Conservation (phyloP, 2,113 vertebrate genomes). For the Brevimyrus niger region DNA sequence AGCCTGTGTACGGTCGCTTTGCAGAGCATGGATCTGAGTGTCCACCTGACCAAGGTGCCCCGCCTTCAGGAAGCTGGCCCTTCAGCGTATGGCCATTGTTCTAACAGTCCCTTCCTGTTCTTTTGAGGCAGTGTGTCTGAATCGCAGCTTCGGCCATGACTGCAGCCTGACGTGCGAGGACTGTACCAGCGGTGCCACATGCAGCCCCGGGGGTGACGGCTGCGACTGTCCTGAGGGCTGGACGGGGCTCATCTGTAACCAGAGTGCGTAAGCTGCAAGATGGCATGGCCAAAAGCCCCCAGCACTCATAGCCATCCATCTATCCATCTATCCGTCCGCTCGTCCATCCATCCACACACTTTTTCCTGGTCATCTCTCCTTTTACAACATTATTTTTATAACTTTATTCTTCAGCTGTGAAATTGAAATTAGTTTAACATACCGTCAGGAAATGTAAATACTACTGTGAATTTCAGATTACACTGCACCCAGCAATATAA, state of each 20-base stretch:
- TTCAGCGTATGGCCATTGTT: neutral
- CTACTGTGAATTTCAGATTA: neutral
- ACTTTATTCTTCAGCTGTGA: neutral
- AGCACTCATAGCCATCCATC: neutral
- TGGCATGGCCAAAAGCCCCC: neutral
- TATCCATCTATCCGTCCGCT: neutral
- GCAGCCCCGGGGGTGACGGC: conserved; percentile 53
- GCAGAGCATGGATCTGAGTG: neutral
- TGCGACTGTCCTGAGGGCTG: conserved; percentile 77
- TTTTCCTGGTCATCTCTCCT: neutral
- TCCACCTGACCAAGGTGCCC: too few species aligned
- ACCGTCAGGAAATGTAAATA: neutral
- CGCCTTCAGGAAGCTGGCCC: neutral
- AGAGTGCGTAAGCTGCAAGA: conserved; percentile 66
- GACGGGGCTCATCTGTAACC: conserved; percentile 78
- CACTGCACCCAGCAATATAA: neutral
- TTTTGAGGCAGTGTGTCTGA: conserved; percentile 74
- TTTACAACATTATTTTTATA: neutral
- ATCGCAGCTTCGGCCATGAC: conserved; percentile 76
- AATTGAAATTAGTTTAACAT: neutral
- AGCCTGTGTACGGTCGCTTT: neutral
- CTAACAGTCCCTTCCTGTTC: neutral
- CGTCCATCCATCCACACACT: neutral
- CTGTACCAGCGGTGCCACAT: conserved; percentile 72
- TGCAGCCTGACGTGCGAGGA: conserved; percentile 87